Evolutionary conservation across 2,888 invertebrate genomes (phyloP).

Genomic region (Sesia apiformis): DNA sequence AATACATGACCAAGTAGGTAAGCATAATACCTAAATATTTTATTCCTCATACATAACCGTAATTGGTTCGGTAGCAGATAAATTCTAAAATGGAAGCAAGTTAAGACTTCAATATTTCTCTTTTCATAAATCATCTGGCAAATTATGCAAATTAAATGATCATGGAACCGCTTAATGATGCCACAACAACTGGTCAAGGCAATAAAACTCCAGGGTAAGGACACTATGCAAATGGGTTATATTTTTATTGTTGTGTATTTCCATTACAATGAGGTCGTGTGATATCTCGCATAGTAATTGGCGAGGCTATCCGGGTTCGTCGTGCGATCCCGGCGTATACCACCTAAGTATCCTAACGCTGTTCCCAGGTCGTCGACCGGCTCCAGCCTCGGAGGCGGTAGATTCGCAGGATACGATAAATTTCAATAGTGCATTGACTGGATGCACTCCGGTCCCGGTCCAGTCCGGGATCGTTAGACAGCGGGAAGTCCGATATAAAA

Average conservation of each 20-base stretch:
- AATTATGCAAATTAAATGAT: not conserved
- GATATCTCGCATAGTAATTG: constrained; percentile 13
- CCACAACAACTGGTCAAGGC: not conserved
- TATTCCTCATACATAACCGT: too few species aligned
- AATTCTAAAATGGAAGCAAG: too few species aligned
- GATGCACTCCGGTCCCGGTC: constrained; percentile 30
- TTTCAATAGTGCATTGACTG: constrained; percentile 70
- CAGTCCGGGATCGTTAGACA: constrained; percentile 28
- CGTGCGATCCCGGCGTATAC: constrained; percentile 3
- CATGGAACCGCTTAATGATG: not conserved
- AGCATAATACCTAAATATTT: too few species aligned
- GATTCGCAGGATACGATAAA: constrained; percentile 70
- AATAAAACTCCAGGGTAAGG: not conserved
- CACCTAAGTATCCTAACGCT: constrained; percentile 52
- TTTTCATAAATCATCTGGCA: too few species aligned
- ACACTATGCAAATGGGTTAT: not conserved
- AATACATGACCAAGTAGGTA: too few species aligned
- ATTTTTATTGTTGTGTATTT: constrained; percentile 1
- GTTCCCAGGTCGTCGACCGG: constrained; percentile 58
- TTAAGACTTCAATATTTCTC: too few species aligned
- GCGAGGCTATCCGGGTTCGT: constrained; percentile 47
- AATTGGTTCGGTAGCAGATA: too few species aligned
- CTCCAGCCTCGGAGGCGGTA: constrained; percentile 50
- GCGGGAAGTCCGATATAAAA: constrained; percentile 16
- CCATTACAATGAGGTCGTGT: constrained; percentile 9